Conservation (phyloP, 2,113 vertebrate species). For the Sitta europaea region DNA sequence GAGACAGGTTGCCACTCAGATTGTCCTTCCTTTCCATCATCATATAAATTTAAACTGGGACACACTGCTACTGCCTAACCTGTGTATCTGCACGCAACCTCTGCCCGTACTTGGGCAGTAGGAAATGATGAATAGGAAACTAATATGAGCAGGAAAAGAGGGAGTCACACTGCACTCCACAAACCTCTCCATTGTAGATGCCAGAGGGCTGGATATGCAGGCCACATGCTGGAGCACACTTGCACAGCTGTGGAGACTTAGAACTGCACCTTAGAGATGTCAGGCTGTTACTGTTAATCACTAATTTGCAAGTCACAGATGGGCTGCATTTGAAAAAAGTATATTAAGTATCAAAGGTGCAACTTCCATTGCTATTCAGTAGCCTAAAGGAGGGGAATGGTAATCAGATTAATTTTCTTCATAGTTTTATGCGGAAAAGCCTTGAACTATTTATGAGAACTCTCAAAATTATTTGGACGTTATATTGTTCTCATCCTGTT, state of each 20-base stretch:
- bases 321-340: not conserved
- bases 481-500: not conserved
- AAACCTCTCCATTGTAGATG: not conserved
- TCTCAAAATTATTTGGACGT: not conserved
- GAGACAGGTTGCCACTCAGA: not conserved
- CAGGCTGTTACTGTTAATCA: not conserved
- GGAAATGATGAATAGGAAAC: not conserved
- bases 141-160: accelerated
- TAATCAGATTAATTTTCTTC: not conserved
- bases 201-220: not conserved
- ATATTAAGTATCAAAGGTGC: not conserved
- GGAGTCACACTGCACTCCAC: not conserved
- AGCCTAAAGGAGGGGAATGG: not conserved
- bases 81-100: not conserved
- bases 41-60: not conserved
- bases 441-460: not conserved
- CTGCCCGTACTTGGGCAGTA: not conserved
- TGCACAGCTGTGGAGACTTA: not conserved
- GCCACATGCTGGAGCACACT: not conserved
- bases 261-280: not conserved
- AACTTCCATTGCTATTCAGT: not conserved
- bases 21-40: not conserved
- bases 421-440: not conserved
- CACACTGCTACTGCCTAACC: not conserved
- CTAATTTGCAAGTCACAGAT: not conserved